Base-by-base conservation (phyloP, 2,888 invertebrate genomes). In the Idaea aversata region DNA sequence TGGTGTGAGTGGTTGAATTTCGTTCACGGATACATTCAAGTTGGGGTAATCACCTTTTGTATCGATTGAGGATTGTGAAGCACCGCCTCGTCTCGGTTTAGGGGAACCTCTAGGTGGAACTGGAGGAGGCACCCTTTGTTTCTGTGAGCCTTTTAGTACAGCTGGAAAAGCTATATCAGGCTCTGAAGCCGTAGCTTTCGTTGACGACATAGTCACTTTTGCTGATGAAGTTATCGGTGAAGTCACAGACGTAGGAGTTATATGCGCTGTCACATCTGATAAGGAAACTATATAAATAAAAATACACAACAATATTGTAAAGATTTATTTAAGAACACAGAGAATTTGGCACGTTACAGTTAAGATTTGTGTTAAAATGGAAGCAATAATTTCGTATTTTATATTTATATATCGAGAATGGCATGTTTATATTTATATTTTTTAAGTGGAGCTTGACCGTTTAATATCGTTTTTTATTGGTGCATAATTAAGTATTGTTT, bases 51-150 rank as follows among this genome's bases (percentile, higher is more conserved):
- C 93, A 93, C 93, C 93, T 93, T 93, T 93, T 5, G 82, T 86
- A 63, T 92, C 92, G 75, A 90, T 84, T 65, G 90, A 88, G 13
- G 88, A 77, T 75, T 88, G 90, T 7, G 91, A 88, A 69, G 84
- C 78, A 66, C 91, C 92, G 59, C 93, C 93, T 57, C 94, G 90
- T 86, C 94, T 94, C 67, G 93, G 88, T 85, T 95, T 95, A 60
- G 96, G 96, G 35, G 96, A 96, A 66, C 97, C 97, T 78, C 97
- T 93, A 4, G 97, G 97, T 65, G 97, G 97, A 63, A 98, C 97
- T 34, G 98, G 98, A 65, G 98, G 98, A 59, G 97, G 97, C 59
- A 97, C 95, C 87, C 96, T 96, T 77, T 95, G 94, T 88, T 96
- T 96, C 75, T 94, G 93, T 59, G 94, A 94, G 79, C 96, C 95